Evolutionary conservation across 2,797 vertebrate genomes (phyloP).

Genomic region (Tangara arthus): DNA sequence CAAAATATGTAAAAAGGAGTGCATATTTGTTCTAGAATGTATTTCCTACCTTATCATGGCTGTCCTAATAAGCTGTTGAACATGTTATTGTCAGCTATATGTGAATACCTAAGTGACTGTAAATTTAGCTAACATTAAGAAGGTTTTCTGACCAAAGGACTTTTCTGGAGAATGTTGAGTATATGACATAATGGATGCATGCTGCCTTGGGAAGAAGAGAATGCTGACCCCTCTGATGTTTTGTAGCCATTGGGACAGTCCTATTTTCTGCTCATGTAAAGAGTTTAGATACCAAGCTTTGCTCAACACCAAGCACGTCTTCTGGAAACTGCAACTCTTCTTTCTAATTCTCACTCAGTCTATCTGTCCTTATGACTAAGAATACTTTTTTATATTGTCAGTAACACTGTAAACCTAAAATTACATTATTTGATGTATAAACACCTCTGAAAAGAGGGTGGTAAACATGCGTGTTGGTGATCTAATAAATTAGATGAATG

Average conservation of each 20-base stretch:
- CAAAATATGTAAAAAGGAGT: neutral
- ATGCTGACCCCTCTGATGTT: neutral
- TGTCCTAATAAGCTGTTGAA: neutral
- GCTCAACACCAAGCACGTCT: neutral
- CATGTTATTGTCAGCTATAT: neutral
- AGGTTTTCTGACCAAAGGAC: neutral
- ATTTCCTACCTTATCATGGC: neutral
- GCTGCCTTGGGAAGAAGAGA: neutral
- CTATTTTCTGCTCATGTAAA: neutral
- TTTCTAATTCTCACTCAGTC: neutral
- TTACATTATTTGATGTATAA: constrained; percentile 22
- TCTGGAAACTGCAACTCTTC: neutral
- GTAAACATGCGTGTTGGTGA: constrained; percentile 22
- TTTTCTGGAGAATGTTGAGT: neutral
- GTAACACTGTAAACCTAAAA: constrained; percentile 27
- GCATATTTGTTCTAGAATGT: neutral
- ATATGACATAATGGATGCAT: neutral
- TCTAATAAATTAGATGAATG: constrained; percentile 50
- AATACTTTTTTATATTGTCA: neutral
- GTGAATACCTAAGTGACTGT: neutral
- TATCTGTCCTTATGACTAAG: neutral
- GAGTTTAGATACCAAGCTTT: neutral
- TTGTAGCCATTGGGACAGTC: neutral
- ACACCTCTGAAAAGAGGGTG: constrained; percentile 28
- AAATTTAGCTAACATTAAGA: neutral